Base-by-base conservation (phyloP, 2,888 invertebrate genomes). In the Apocheima hispidaria region DNA sequence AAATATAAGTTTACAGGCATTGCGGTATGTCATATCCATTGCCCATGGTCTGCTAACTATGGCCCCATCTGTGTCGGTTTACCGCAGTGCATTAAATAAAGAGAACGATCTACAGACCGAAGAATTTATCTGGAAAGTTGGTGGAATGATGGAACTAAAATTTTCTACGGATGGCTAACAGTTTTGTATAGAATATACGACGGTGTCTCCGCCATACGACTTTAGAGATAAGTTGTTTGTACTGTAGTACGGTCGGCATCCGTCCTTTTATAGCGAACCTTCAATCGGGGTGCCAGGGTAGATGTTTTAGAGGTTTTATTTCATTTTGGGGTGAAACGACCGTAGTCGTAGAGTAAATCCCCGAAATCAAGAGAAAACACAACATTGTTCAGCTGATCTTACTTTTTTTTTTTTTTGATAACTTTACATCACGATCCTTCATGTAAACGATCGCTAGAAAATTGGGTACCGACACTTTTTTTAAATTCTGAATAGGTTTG, bases 11-110 rank as follows among this genome's bases (percentile, higher is more conserved):
- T 68, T 63, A 58, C 63, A 60, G 66, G 66, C 63, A 67, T 54
- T 69, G 66, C 66, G 69, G 69, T 63, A 65, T 65, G 61, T 67
- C 60, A 56, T 59, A 49, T 51, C 53, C 36, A 51, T 40, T 35
- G 48, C 40, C 14, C 23, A 18, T 53, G 51, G 51, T 46, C 18
- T 20, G n/a, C 18, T 41, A 23, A 46, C 58, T 46, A 46, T 51
- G 38, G 2, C 12, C 4, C 33, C 23, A 40, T 33, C 59, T 59
- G 52, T 48, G 48, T 30, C 26, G 41, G 51, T 60, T 38, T 58
- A 53, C 23, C 50, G 48, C 40, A 48, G 51, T 38, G 40, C 18
- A 60, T 49, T 41, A 49, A 49, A 20, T 28, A 41, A 41, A 46
- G n/a, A 59, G 58, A 52, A 48, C 35, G 16, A 52, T 44, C 33